Evolutionary conservation across 2,797 vertebrate species (phyloP), one percentile per base, ranked within the genome.

Genomic region (Catamblyrhynchus diadema): DNA sequence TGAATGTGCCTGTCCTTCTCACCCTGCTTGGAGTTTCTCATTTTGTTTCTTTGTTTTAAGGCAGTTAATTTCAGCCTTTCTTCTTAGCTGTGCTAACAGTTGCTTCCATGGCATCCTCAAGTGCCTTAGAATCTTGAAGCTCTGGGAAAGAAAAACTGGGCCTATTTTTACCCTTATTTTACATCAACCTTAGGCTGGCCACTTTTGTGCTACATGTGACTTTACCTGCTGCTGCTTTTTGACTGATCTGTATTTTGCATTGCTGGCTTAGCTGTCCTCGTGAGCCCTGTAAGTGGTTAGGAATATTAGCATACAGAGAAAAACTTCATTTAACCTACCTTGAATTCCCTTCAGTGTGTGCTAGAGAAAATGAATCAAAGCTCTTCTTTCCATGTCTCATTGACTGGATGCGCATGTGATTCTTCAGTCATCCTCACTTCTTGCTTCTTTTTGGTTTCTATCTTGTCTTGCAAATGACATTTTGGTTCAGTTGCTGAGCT

Each of bases 331-430:
- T 51, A 80, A 66, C 10, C 12, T 75, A 39, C 51, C 13, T 53
- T 37, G 54, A 85, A 53, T 56, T 83, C 17, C 5, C 22, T 74
- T 82, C 60, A 60, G 44, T 56, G 44, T 77, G 77, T 93, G 19
- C 53, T 47, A 59, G 17, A 71, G 54, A 96, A 90, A 90, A 53
- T 21, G 3, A 86, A 64, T 21, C 65, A 67, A 86, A 83, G 14
- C 8, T 91, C 18, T 61, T 74, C 28, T 59, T 89, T 74, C 57
- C 19, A 6, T 18, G 7, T 64, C 24, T 78, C 0, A 0, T 19
- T 61, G 30, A 28, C 39, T 57, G 32, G 30, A 81, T 5, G 0
- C 14, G 0, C 18, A 44, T 45, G 33, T 0, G 1, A 20, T 67
- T 74, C 28, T 79, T 81, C 73, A 30, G 21, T 32, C 57, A 50